Evolutionary conservation across 2,797 vertebrate genomes (phyloP), one percentile per base, ranked within the genome.

Genomic region (Enteromius treurensis): DNA sequence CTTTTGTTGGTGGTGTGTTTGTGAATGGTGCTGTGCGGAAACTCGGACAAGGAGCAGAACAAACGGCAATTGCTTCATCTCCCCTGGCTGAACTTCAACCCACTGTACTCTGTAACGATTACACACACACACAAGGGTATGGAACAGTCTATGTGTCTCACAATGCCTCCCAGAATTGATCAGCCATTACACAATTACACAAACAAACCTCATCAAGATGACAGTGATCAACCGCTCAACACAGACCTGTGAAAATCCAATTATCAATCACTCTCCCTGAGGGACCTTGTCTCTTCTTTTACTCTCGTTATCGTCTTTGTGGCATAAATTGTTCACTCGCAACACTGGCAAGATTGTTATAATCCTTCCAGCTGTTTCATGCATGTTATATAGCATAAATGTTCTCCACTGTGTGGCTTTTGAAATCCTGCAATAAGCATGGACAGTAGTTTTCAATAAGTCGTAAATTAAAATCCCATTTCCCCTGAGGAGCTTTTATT

Each of bases 171-270:
- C 45, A 74, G 45, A 47, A 73, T 68, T 73, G 80, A 83, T 83
- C 67, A 58, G 55, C 62, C 55, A 80, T 80, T 80, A 51, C 58
- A 64, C 84, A 85, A 83, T 83, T 83, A 83, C 58, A 77, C 37
- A 70, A 86, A 29, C 53, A 83, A 82, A 79, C 47, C 83, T 80
- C 69, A 71, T 85, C 80, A 80, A 77, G 69, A 77, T 77, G 77
- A 77, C 86, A 83, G 29, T 85, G 81, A 87, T 81, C 53, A 84
- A 87, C 75, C 15, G 71, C 55, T 34, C 80, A 80, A 77, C 58
- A 83, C 64, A 71, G 80, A 79, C 73, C 64, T 70, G 60, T 80
- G 75, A 82, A 83, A 85, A 87, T 45, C 64, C 49, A 85, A 80
- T 83, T 80, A 77, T 83, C 79, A 82, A 84, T 84, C 77, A 85